Evolutionary conservation across 2,113 vertebrate genomes (phyloP), one percentile per base, ranked within the genome.

Genomic region (Elachura formosa): DNA sequence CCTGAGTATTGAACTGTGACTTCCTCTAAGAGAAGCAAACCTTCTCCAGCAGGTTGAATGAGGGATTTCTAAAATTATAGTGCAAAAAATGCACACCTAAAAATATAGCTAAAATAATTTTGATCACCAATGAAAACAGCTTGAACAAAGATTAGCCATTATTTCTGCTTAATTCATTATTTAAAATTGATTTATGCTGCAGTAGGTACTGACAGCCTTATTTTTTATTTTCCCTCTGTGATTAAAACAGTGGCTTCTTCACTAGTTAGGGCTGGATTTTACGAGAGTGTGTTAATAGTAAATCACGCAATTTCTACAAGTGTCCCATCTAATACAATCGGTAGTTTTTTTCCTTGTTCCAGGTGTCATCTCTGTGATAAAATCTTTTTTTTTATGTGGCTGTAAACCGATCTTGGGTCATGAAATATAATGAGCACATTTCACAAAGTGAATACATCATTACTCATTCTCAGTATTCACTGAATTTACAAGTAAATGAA

Each of bases 231-330:
- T 63, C 31, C 11, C 20, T 62, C 63, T 67, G 48, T 79, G 72
- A 80, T 52, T 68, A 89, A 91, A 92, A 49, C 43, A 64, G 18
- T 29, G 63, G 82, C 79, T 69, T 78, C n/a, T 94, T 84, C 63
- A 56, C 45, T 68, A 84, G 26, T 56, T 84, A 88, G n/a, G 38
- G 26, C 12, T 87, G 49, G 25, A 79, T 93, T 92, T 94, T 93
- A 80, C 71, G 64, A 72, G 51, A 86, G 15, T 29, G 19, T 75
- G n/a, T 86, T 94, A 89, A 81, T 85, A 90, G 63, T 73, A 38
- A 90, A 89, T 89, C 80, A 90, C 46, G 23, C 7, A 67, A 69
- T 78, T 95, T 93, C 87, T 81, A 73, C n/a, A 84, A 94, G 45
- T 81, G 43, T 13, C 51, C 84, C 31, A 76, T 84, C 41, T 93